Evolutionary conservation across 1,140 invertebrate species (phyloP).

Genomic region (Coboldia fuscipes): DNA sequence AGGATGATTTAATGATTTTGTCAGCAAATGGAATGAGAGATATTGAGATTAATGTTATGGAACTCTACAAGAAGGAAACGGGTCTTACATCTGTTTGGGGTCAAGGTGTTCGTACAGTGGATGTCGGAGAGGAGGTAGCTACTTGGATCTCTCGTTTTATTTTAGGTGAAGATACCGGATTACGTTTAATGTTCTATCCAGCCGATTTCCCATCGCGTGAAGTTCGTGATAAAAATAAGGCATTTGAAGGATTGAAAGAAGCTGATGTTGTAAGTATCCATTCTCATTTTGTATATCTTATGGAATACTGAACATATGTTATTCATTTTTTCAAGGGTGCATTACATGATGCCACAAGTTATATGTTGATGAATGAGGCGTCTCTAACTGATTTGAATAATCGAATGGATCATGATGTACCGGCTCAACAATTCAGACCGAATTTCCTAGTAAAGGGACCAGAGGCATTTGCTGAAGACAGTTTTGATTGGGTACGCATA

Average conservation of each 20-base stretch:
- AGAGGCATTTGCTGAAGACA: constrained; percentile 38
- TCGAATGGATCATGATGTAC: constrained; percentile 26
- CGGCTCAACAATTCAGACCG: constrained; percentile 34
- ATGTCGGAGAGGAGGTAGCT: constrained; percentile 36
- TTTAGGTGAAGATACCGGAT: constrained; percentile 26
- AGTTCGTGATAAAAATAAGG: not conserved
- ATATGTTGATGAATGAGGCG: constrained; percentile 33
- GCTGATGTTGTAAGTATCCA: not conserved
- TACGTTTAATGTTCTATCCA: constrained; percentile 33
- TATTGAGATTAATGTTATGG: constrained; percentile 22
- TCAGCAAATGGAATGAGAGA: constrained; percentile 25
- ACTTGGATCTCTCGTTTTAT: constrained; percentile 35
- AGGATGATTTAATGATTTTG: constrained; percentile 17
- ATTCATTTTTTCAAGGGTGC: constrained; percentile 24
- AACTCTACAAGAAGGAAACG: constrained; percentile 12
- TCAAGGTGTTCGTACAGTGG: constrained; percentile 24
- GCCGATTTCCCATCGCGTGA: constrained; percentile 16
- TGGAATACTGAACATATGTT: not conserved
- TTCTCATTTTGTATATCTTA: not conserved
- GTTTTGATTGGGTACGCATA: constrained; percentile 45
- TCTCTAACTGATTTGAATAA: constrained; percentile 38
- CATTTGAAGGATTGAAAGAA: no score
- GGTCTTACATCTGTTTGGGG: constrained; percentile 26
- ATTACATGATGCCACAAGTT: constrained; percentile 32
- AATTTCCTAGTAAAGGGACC: constrained; percentile 44